Conservation (phyloP, 53 echinoderm and acorn worm species). For the Antedon mediterranea region DNA sequence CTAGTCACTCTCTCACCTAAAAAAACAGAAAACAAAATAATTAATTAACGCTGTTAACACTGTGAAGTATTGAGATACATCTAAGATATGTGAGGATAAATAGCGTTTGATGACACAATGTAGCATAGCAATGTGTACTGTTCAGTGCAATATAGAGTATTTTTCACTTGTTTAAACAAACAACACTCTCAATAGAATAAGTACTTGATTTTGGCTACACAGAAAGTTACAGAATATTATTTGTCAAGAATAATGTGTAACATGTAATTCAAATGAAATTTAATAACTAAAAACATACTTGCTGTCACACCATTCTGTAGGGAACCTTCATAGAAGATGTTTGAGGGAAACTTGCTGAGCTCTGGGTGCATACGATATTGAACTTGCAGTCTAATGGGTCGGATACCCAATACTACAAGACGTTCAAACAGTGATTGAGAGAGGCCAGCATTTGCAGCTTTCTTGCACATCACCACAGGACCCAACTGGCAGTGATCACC, state of each 20-base stretch:
- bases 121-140: not conserved
- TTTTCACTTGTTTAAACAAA: no score
- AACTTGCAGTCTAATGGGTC: constrained; percentile 90
- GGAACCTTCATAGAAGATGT: constrained; percentile 98
- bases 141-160: no score
- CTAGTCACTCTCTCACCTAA: constrained; percentile 65
- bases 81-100: not conserved
- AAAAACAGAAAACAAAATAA: not conserved
- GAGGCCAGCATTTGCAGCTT: constrained; percentile 94
- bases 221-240: no score
- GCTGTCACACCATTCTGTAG: constrained; percentile 96
- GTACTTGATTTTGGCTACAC: no score
- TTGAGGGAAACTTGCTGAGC: constrained; percentile 84
- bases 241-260: no score
- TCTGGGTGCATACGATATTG: constrained; percentile 98
- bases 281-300: constrained; percentile 22
- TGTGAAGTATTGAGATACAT: no score
- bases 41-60: no score
- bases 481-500: constrained; percentile 98
- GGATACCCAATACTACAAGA: constrained; percentile 83
- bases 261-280: no score
- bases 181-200: no score
- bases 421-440: constrained; percentile 97
- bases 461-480: constrained; percentile 99
- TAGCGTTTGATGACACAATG: not conserved